Base-by-base conservation (phyloP, 2,113 vertebrate genomes). In the Reinhardtius hippoglossoides region DNA sequence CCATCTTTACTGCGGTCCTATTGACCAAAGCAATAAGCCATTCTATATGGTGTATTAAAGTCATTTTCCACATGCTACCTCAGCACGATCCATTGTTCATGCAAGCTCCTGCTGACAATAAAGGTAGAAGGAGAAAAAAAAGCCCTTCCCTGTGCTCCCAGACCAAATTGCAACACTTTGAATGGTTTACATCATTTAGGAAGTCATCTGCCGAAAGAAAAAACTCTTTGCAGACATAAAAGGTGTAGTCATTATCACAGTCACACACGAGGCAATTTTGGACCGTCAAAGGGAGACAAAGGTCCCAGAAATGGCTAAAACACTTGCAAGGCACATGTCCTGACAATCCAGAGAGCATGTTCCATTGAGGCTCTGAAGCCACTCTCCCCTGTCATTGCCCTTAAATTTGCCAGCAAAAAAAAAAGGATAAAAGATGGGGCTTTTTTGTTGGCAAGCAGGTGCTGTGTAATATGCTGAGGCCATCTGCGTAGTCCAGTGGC, bases 11-110 rank as follows among this genome's bases (percentile, higher is more conserved):
- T 93, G 96, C 95, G 96, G 95, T 96, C 96, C 96, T 97, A 98
- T 97, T 99, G 98, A 99, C 98, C 96, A 97, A 97, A 96, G 97
- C 97, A 99, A 99, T 99, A 99, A 99, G 97, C 96, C 96, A 96
- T 98, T 97, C 96, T 97, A 96, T 98, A 98, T 96, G 96, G 97
- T 97, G 95, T 97, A 98, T 99, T 99, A 99, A 98, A 99, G 97
- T 97, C 96, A 98, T 99, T 99, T 99, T 98, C 96, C 96, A 98
- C 97, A 98, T 98, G 97, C 97, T 96, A 98, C 96, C 97, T 98
- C 98, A 98, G 98, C 97, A 99, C 93, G 92, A 96, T 92, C 96
- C 96, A 98, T 99, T 98, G 97, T 98, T 98, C 97, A 99, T 97
- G 96, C 96, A 91, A 94, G 95, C 95, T 96, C 95, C 95, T 97